Evolutionary conservation across 92 coral and sea anemone genomes (phyloP).

Genomic region (Heteractis magnifica): DNA sequence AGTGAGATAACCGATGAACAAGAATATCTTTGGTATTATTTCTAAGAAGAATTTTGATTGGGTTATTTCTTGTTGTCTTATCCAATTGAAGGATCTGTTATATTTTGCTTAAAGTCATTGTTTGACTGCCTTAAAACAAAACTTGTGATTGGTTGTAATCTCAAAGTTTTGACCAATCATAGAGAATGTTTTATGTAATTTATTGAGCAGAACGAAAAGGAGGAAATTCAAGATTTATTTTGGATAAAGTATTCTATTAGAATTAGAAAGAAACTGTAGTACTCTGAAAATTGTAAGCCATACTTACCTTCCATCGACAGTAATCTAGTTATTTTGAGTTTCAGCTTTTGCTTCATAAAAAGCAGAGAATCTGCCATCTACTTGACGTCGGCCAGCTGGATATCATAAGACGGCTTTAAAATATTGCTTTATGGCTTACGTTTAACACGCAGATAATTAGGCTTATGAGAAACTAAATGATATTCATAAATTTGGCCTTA

Average conservation of each 20-base stretch:
- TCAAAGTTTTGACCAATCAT: background rate
- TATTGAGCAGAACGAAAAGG: background rate
- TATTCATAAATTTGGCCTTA: too few species aligned
- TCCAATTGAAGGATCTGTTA: too few species aligned
- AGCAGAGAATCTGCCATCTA: background rate
- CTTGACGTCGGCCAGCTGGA: background rate
- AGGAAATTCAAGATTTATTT: too few species aligned
- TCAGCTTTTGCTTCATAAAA: background rate
- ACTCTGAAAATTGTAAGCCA: background rate
- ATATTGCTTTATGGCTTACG: too few species aligned
- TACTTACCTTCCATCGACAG: background rate
- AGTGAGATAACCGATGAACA: slow-evolving; percentile 19
- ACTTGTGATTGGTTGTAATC: slow-evolving; percentile 15
- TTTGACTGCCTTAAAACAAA: background rate
- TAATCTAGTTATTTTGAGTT: background rate
- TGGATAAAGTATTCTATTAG: too few species aligned
- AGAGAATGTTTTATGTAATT: background rate
- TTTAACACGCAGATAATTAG: too few species aligned
- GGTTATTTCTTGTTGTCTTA: too few species aligned
- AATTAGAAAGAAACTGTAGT: background rate
- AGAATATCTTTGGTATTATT: too few species aligned
- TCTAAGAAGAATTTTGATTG: too few species aligned
- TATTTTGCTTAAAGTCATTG: too few species aligned
- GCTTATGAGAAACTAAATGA: too few species aligned
- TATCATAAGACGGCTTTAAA: too few species aligned